Conservation (phyloP, 1,140 invertebrate species). For the Paramacrobiotus metropolitanus region DNA sequence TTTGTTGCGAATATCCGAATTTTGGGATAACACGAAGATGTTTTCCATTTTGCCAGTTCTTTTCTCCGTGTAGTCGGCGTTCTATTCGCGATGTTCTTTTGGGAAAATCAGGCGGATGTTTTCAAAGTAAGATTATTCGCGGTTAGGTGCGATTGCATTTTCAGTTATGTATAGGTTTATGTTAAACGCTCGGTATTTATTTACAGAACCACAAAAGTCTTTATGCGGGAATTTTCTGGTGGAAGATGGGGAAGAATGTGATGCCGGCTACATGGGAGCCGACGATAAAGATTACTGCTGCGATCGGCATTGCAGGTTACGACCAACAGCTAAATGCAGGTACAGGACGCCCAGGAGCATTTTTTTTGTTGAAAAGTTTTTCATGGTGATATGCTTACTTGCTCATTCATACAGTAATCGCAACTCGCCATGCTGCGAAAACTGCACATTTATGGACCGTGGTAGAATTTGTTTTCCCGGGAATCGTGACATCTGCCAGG, state of each 20-base stretch:
- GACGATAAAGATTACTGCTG: constrained; percentile 76
- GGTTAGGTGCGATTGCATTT: too few relatives aligned
- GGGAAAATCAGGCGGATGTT: constrained; percentile 69
- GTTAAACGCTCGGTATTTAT: constrained; percentile 20
- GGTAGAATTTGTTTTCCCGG: constrained; percentile 55
- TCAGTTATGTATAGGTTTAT: too few relatives aligned
- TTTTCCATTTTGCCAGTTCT: constrained; percentile 37
- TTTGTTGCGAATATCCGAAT: too few relatives aligned
- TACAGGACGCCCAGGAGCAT: too few relatives aligned
- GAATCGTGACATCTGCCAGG: constrained; percentile 64
- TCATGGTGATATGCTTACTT: too few relatives aligned
- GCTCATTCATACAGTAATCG: too few relatives aligned
- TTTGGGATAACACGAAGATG: too few relatives aligned
- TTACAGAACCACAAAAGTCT: constrained; percentile 57
- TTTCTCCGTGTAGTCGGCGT: constrained; percentile 72
- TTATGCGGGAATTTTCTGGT: constrained; percentile 80
- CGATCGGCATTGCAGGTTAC: constrained; percentile 67
- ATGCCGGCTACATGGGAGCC: constrained; percentile 67
- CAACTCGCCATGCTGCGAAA: constrained; percentile 79
- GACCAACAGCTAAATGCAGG: constrained; percentile 61
- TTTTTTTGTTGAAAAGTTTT: too few relatives aligned
- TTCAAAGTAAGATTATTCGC: constrained; percentile 30
- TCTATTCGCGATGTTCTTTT: constrained; percentile 75
- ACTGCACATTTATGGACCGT: constrained; percentile 52
- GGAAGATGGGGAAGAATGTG: constrained; percentile 79